Base-by-base conservation (phyloP, 2,113 vertebrate genomes). In the Furnarius figulus region DNA sequence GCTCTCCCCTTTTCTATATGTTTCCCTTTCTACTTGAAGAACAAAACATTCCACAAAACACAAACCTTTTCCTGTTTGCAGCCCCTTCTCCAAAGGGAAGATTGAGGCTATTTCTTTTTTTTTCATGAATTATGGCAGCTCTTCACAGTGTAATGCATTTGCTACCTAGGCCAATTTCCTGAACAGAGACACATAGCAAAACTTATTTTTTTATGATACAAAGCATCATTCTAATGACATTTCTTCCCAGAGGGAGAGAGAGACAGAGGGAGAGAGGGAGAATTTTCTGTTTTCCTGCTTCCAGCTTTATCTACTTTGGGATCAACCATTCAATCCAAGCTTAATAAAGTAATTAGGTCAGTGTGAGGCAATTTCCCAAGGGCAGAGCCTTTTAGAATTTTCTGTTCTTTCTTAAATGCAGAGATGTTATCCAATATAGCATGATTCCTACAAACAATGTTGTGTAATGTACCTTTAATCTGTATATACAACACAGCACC, bases 311-410 rank as follows among this genome's bases (percentile, higher is more conserved):
- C 94, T 95, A 73, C 91, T 93, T 94, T 85, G 77, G 89, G 93
- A 94, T 96, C 96, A 97, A 85, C 81, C 68, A 83, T 85, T 87
- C 89, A 97, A 83, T 95, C 93, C 89, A 91, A 91, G 93, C 89
- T 96, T 95, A 96, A 96, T 96, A 89, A 96, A 87, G 70, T 95
- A 96, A 96, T 96, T 94, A 93, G 94, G 91, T 96, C 94, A 96
- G n/a, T 50, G 81, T 19, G 12, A 94, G 91, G 61, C 46, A 23
- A 66, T 79, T 95, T 96, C 94, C 95, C 84, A 95, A 91, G 81
- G 87, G 77, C 89, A 91, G 58, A 95, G 58, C 40, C 33, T 81
- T 95, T 68, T 66, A 55, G 63, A 96, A 67, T 89, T 84, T 88
- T 96, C 72, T 93, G 30, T 89, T 93, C 81, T 89, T 94, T 89